These are phyloP conservation scores for Pycnomerus fuliginosus DNA, from an alignment of 2,888 invertebrate species.

Conservation along the genomic window DNA sequence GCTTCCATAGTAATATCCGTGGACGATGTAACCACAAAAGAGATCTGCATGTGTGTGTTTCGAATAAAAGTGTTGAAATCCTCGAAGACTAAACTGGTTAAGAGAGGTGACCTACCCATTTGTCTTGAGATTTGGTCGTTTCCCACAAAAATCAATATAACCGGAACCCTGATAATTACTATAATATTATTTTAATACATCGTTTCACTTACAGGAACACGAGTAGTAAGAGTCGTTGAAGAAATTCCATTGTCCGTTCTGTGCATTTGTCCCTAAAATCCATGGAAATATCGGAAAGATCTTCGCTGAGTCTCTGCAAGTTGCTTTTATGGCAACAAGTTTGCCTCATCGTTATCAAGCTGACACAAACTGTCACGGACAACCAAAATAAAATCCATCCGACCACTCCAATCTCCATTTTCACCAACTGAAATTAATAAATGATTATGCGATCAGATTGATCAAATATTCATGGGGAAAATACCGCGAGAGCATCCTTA, in stretches of 20 bases:
- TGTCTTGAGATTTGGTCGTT: conserved; percentile 63
- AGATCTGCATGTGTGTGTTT: conserved; percentile 65
- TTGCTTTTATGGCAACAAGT: conserved; percentile 37
- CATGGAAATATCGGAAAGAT: conserved; percentile 31
- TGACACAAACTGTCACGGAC: conserved; percentile 38
- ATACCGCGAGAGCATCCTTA: too few relatives aligned
- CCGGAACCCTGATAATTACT: conserved; percentile 54
- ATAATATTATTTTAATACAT: not conserved
- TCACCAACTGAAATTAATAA: conserved; percentile 39
- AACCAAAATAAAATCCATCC: conserved; percentile 44
- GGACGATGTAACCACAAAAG: conserved; percentile 52
- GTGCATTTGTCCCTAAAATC: conserved; percentile 27
- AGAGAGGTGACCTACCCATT: conserved; percentile 57
- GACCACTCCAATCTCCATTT: conserved; percentile 39
- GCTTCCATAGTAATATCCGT: conserved; percentile 64
- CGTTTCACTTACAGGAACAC: conserved; percentile 38
- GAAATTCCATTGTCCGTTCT: conserved; percentile 24
- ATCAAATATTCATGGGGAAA: too few relatives aligned
- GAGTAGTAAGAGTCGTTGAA: conserved; percentile 35
- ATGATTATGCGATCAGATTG: too few relatives aligned
- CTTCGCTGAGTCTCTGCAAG: conserved; percentile 37
- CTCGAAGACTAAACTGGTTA: conserved; percentile 59
- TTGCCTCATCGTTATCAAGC: conserved; percentile 31
- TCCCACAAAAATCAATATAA: conserved; percentile 62
- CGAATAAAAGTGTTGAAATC: conserved; percentile 63